A percentile compares a stretch with the other conserved stretches of the same genome.
Conservation (phyloP, 2,113 vertebrate genomes). For the Oncorhynchus mykiss region DNA sequence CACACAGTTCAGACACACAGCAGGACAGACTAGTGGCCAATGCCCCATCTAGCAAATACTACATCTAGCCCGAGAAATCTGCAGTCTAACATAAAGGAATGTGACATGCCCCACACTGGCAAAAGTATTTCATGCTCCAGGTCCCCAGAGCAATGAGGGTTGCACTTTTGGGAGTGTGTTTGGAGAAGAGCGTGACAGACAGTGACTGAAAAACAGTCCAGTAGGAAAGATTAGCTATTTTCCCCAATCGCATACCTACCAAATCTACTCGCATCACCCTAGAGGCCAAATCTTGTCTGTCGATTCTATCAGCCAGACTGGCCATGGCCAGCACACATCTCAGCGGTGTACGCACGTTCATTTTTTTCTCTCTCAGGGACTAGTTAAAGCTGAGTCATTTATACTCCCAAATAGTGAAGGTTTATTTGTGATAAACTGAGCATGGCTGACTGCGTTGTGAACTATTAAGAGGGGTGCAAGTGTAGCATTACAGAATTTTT, state of each 20-base stretch:
- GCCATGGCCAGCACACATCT: constrained; percentile 11
- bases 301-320: constrained; percentile 36
- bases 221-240: constrained; percentile 49
- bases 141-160: constrained; percentile 59
- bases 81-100: constrained; percentile 46
- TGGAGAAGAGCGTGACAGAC: constrained; percentile 32
- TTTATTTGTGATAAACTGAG: not conserved
- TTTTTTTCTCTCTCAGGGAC: not conserved
- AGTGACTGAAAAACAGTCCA: constrained; percentile 42
- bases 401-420: not conserved
- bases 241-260: constrained; percentile 47
- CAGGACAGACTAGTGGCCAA: not conserved
- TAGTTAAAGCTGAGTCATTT: not conserved
- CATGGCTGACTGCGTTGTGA: not conserved
- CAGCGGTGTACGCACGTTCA: not conserved
- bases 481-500: no score
- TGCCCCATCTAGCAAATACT: not conserved
- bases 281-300: constrained; percentile 8
- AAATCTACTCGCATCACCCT: constrained; percentile 26
- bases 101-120: constrained; percentile 56
- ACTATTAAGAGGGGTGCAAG: no score
- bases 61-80: constrained; percentile 39
- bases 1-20: not conserved
- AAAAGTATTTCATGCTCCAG: constrained; percentile 71
- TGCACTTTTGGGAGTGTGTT: constrained; percentile 36